Percentiles rank a stretch among this genome's conserved stretches.
Evolutionary conservation across 2,113 vertebrate genomes (phyloP).

Genomic region (Pterocles orientalis): DNA sequence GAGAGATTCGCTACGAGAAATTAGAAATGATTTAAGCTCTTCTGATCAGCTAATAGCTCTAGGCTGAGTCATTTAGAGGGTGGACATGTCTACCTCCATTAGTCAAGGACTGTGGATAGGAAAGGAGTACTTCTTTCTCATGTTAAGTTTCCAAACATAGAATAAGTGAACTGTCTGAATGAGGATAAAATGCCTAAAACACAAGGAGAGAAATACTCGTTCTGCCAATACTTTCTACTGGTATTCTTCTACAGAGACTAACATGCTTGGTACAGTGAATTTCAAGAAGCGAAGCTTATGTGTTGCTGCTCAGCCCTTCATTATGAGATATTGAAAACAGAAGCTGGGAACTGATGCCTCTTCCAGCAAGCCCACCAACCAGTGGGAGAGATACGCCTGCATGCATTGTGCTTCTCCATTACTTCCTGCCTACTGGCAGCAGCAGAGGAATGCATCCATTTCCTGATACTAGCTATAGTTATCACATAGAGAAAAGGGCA

Average conservation of each 20-base stretch:
- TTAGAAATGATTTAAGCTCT: slow-evolving; percentile 18
- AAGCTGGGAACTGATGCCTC: not conserved
- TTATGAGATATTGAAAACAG: not conserved
- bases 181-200: not conserved
- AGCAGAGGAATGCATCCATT: not conserved
- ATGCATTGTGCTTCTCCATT: not conserved
- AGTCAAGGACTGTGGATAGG: not conserved
- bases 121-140: not conserved
- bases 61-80: not conserved
- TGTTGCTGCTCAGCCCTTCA: not conserved
- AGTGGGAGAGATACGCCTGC: not conserved
- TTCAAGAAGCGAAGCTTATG: not conserved
- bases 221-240: not conserved
- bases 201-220: not conserved
- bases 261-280: not conserved
- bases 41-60: slow-evolving; percentile 31
- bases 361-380: not conserved
- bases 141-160: not conserved
- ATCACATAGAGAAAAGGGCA: not conserved
- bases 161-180: not conserved
- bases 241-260: not conserved
- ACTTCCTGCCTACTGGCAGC: not conserved
- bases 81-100: not conserved
- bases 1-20: not conserved
- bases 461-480: not conserved